Evolutionary conservation across 30 jellyfish, hydroid and myxozoan species (phyloP), one percentile per base, ranked within the genome.

Genomic region (Aurelia coerulea): DNA sequence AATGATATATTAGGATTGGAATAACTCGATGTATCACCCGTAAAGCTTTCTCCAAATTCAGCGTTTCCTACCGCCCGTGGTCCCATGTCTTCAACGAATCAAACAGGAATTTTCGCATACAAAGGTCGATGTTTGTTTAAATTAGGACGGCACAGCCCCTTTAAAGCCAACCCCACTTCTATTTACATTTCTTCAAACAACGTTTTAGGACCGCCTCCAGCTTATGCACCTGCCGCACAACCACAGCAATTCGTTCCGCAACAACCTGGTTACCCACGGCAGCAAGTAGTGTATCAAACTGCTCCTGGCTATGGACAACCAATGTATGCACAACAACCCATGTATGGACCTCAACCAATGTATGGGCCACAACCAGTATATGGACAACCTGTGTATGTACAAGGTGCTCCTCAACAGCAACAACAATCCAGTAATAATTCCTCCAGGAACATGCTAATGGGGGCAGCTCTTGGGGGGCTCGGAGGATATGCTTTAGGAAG

Each of bases 391-490:
- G 93, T 77, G 23, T 92, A 92, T 79, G 97, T 73, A 9, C 95
- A 86, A 60, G 92, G 90, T 13, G 92, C 74, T 17, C 92, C 95
- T 10, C 97, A 63, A 29, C 98, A 93, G 50, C 97, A 90, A 60
- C 96, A 94, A 80, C 93, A 62, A 49, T 59, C 89, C 35, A 81
- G 94, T 74, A 81, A 79, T 75, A 94, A 89, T 81, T 83, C 90
- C 15, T 73, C 97, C 60, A 79, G 98, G 18, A 94, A 89, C 66
- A 88, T 94, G 98, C 51, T 94, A 34, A 89, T 94, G 12, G 98
- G 97, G 31, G 98, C 97, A 46, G 98, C 97, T 2, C 97, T 92
- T 16, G 98, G 98, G 4, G 91, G 96, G 53, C 91, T 94, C 6
- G 98, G 95, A 11, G 98, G 98, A 9, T 94, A 65, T 76, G 89